Base-by-base conservation (phyloP, 2,888 invertebrate genomes). In the Dugesia japonica region DNA sequence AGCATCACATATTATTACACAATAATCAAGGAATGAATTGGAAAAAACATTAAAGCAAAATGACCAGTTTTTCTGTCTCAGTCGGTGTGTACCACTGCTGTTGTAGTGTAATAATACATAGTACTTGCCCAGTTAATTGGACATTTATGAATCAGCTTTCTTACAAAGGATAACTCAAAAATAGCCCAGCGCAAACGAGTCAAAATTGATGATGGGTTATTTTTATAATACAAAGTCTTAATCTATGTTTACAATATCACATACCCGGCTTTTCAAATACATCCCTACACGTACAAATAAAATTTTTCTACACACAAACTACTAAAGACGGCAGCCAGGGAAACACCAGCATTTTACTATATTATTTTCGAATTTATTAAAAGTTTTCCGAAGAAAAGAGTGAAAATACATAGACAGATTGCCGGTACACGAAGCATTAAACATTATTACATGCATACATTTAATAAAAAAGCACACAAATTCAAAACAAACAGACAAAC, bases 1-100 rank as follows among this genome's bases (percentile, higher is more conserved):
- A n/a, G 23, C 56, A 56, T 56, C 56, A 56, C 56, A 56, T 13
- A 38, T 56, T 56, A 13, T 56, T 56, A 56, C 56, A 56, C 56
- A 56, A 56, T 56, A 56, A 56, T 56, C n/a, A n/a, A 56, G 56
- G n/a, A 56, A 56, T 56, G 56, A 56, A 56, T 56, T 56, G 56
- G n/a, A 56, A 56, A 31, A 56, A 56, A 56, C 56, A 56, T 56
- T 56, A 56, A 56, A 56, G 56, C 56, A 56, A 23, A 56, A 56
- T 56, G 56, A 56, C 56, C 56, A 56, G 56, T 56, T 56, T 56
- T 56, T 56, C 56, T 56, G 23, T 56, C 56, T 56, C 56, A 56
- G 56, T 56, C 56, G 56, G 56, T 56, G 56, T 56, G 56, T 56
- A 56, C 56, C 56, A 56, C 56, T 56, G 56, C 56, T 56, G 56